Evolutionary conservation across 2,888 invertebrate species (phyloP), one percentile per base, ranked within the genome.

Genomic region (Lithosia quadra): DNA sequence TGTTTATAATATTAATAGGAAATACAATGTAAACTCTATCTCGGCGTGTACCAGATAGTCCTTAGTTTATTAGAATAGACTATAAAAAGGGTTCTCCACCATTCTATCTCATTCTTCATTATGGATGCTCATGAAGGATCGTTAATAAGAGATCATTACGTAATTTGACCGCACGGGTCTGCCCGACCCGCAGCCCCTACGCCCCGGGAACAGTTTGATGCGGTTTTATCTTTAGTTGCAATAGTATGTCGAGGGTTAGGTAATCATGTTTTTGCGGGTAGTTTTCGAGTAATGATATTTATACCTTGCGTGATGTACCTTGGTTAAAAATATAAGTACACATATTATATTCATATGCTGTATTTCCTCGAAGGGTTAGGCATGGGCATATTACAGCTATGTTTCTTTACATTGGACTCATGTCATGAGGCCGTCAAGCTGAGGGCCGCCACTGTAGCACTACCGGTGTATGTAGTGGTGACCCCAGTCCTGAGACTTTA

Each of bases 111-210:
- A 63, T 64, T 79, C 74, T 68, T 43, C 66, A 73, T 68, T 83
- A 81, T 81, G 79, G 75, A 80, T 75, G 76, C 76, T 83, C 71
- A 79, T 79, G 78, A 81, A 80, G 78, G 75, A 69, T 73, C 73
- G 71, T 78, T 80, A 83, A 86, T 78, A 78, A 79, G 67, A 75
- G 74, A 82, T 84, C 85, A 86, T 88, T 88, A 88, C 68, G 83
- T 86, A 84, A 86, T 85, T 87, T 81, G 78, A 80, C 85, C 83
- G 84, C 84, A 74, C 39, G 77, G 79, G 83, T 79, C 79, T 33
- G 72, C 58, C 67, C 71, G 59, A 68, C 61, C 56, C 72, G 65
- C 66, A 73, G 49, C 33, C 56, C 61, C 53, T 36, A 59, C 69
- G 58, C 62, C 33, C 36, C 76, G 63, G 79, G 69, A 49, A 28